Evolutionary conservation across 2,113 vertebrate genomes (phyloP), one percentile per base, ranked within the genome.

Genomic region (Mellivora capensis): DNA sequence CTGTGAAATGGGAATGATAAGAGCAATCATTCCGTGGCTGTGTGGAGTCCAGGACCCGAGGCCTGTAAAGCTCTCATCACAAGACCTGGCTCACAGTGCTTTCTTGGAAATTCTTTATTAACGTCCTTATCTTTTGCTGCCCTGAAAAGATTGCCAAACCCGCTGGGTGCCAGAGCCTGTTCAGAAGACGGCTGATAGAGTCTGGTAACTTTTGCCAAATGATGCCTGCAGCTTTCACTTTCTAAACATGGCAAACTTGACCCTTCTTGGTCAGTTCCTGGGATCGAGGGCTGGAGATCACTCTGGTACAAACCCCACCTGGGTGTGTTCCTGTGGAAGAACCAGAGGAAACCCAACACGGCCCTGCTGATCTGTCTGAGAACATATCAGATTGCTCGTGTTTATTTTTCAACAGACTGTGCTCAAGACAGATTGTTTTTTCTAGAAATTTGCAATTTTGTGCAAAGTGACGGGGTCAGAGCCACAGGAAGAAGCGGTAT

Each of bases 241-340:
- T 71, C 31, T 34, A 18, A 91, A 69, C 49, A n/a, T 20, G 47
- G 7, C 34, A 47, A 57, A 20, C 39, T 37, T 25, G 69, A 72
- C 27, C 23, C 27, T 54, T 54, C 39, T 2, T 9, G 4, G 52
- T 90, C 34, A 20, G 27, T 42, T 77, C 7, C 88, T 21, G 31
- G 15, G 59, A n/a, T 59, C 2, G 0, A 57, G 57, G 47, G 14
- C 37, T 34, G 12, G 21, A 59, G 4, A 17, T 69, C 7, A 27
- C 6, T 31, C 69, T 14, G 3, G 27, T 4, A 14, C 27, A 49
- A 13, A 29, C 20, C 18, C 10, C 44, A 27, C 34, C 27, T 10
- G 34, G 62, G 4, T 0, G 0, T 47, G 21, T 44, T 72, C 34
- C 23, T 0, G 0, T 71, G 20, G 1, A 54, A 54, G n/a, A 59